Evolutionary conservation across 2,888 invertebrate species (phyloP).

Genomic region (Sympetrum striolatum): DNA sequence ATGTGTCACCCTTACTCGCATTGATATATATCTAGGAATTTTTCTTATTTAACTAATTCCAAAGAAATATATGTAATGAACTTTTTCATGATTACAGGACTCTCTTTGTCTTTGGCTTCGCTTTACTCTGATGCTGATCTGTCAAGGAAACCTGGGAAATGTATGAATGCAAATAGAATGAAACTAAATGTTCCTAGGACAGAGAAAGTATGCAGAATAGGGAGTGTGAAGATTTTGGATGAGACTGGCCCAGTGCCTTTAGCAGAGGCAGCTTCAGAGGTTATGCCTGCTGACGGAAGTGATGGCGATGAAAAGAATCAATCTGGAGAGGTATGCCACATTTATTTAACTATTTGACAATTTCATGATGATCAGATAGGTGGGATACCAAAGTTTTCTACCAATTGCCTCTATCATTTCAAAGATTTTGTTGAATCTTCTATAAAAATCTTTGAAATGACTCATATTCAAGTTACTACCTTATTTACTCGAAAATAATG

Average conservation of each 20-base stretch:
- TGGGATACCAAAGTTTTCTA: no score
- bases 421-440: no score
- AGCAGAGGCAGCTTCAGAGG: constrained; percentile 50
- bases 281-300: constrained; percentile 58
- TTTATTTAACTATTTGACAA: no score
- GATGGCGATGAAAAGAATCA: constrained; percentile 52
- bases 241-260: constrained; percentile 49
- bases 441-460: no score
- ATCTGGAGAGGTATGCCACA: background rate
- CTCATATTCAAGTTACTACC: no score
- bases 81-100: constrained; percentile 54
- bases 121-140: constrained; percentile 67
- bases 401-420: no score
- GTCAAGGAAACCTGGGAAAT: constrained; percentile 52
- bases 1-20: no score
- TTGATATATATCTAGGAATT: no score
- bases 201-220: background rate
- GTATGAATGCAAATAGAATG: background rate
- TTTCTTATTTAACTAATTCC: no score
- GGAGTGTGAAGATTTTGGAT: background rate
- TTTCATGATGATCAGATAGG: background rate
- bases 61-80: no score
- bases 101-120: constrained; percentile 71
- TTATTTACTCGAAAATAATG: no score
- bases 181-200: background rate